Evolutionary conservation across 2,797 vertebrate genomes (phyloP).

Genomic region (Toxotes lorentzi): DNA sequence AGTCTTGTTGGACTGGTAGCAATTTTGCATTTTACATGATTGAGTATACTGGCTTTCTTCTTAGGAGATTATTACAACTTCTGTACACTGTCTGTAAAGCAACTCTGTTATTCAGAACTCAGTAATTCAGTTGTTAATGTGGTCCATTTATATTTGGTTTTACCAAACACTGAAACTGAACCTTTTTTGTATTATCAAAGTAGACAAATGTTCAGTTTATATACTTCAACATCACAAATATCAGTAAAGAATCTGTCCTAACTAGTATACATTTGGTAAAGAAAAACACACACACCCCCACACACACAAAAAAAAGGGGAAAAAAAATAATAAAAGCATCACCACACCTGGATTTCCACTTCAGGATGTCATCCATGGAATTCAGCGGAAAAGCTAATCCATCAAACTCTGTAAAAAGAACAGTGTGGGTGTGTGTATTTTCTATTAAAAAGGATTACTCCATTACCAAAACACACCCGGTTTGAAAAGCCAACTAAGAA

Average conservation of each 20-base stretch:
- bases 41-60: slow-evolving; percentile 5
- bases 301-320: background rate
- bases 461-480: slow-evolving; percentile 77
- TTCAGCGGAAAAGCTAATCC: slow-evolving; percentile 79
- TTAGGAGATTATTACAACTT: background rate
- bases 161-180: slow-evolving; percentile 6
- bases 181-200: background rate
- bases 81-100: background rate
- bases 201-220: background rate
- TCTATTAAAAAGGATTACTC: slow-evolving; percentile 85
- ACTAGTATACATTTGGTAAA: slow-evolving; percentile 8
- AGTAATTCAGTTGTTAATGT: background rate
- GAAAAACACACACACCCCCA: slow-evolving; percentile 32
- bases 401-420: slow-evolving; percentile 77
- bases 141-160: background rate
- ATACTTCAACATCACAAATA: background rate
- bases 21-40: slow-evolving; percentile 31
- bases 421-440: slow-evolving; percentile 75
- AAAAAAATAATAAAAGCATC: slow-evolving; percentile 55
- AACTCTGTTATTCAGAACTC: background rate
- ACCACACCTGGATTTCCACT: slow-evolving; percentile 80
- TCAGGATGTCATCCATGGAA: slow-evolving; percentile 79
- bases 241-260: background rate
- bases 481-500: slow-evolving; percentile 73
- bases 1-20: slow-evolving; percentile 29